A percentile compares a stretch with the other conserved stretches of the same genome.
Evolutionary conservation across 2,113 vertebrate species (phyloP).

Genomic region (Rhinopomastus cyanomelas): DNA sequence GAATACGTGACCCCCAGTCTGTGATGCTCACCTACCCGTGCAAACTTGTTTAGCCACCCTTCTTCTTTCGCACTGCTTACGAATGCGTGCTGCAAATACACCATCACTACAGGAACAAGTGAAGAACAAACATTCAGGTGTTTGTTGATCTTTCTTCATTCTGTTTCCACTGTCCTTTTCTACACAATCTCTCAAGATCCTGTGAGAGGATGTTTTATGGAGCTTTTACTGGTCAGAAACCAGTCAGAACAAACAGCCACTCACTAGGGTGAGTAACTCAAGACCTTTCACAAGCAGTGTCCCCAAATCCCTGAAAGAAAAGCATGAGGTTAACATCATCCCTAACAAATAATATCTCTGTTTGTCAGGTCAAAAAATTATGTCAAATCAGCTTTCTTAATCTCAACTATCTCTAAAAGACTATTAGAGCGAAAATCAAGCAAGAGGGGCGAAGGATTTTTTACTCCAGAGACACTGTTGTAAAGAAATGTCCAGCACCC

Average conservation of each 20-base stretch:
- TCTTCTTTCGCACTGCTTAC: not conserved
- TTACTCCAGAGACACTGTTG: not conserved
- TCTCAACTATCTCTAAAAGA: not conserved
- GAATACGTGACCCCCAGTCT: not conserved
- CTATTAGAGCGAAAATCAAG: not conserved
- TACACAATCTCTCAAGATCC: not conserved
- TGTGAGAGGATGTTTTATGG: not conserved
- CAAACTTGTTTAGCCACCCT: not conserved
- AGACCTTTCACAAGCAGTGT: not conserved
- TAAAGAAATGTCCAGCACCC: slow-evolving; percentile 12
- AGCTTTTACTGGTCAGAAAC: not conserved
- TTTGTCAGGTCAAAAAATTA: not conserved
- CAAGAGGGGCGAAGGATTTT: not conserved
- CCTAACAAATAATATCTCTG: not conserved
- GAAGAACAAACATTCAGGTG: not conserved
- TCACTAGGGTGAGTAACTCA: not conserved
- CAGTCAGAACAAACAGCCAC: not conserved
- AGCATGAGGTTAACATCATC: not conserved
- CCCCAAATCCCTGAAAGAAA: not conserved
- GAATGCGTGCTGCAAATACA: not conserved
- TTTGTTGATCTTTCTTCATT: not conserved
- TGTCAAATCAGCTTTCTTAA: not conserved
- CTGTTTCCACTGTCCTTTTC: not conserved
- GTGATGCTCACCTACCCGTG: not conserved
- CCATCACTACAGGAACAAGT: not conserved